These are phyloP conservation scores for Kradibia gibbosae DNA, from an alignment of 1,140 invertebrate species.

Conservation along the genomic window DNA sequence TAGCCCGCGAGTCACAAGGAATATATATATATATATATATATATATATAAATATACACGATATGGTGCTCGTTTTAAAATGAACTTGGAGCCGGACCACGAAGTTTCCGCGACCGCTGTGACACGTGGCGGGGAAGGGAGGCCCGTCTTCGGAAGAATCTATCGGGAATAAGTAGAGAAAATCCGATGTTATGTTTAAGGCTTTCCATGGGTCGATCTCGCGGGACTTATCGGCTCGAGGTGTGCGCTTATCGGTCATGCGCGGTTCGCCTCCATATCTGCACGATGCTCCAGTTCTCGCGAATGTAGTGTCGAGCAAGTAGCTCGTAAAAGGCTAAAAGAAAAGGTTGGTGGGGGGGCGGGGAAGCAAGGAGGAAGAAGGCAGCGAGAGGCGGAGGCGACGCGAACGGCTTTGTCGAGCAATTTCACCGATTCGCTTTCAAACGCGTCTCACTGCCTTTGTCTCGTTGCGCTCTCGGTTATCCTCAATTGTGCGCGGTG, in stretches of 20 bases:
- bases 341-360: not conserved
- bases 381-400: not conserved
- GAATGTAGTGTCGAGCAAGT: slow-evolving; percentile 16
- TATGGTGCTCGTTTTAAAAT: too few species aligned
- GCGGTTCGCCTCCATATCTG: slow-evolving; percentile 50
- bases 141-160: too few species aligned
- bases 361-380: not conserved
- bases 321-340: slow-evolving; percentile 1
- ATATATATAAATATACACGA: too few species aligned
- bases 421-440: slow-evolving; percentile 36
- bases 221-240: not conserved
- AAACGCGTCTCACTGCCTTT: not conserved
- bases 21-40: too few species aligned
- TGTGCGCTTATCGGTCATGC: slow-evolving; percentile 56
- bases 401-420: slow-evolving; percentile 15
- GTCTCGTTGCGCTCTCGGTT: not conserved
- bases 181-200: not conserved
- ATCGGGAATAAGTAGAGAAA: too few species aligned
- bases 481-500: not conserved
- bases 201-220: not conserved
- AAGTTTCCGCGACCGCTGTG: not conserved
- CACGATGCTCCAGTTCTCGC: slow-evolving; percentile 58
- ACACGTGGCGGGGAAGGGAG: too few species aligned
- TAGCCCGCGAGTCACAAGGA: too few species aligned
- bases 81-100: slow-evolving; percentile 5